Evolutionary conservation across 2,113 vertebrate genomes (phyloP).

Genomic region (Epinephelus lanceolatus): DNA sequence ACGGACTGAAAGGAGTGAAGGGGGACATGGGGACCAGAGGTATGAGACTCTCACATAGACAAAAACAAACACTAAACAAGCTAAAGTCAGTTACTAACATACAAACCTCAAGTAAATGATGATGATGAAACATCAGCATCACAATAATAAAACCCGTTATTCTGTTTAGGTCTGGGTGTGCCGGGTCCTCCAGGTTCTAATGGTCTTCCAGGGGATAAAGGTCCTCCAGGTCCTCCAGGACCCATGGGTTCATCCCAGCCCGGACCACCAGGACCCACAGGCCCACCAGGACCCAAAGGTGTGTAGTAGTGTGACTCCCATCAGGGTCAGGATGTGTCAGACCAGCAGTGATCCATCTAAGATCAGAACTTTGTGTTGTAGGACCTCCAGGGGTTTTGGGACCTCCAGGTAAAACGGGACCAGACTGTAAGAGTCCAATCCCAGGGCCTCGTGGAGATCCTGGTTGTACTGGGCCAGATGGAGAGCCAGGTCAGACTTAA

Average conservation of each 20-base stretch:
- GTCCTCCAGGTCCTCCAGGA: conserved; percentile 74
- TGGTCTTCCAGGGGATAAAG: conserved; percentile 76
- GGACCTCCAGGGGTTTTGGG: conserved; percentile 45
- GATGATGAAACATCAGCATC: neutral
- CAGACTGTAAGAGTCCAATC: conserved; percentile 43
- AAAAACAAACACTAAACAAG: neutral
- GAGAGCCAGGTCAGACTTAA: conserved; percentile 63
- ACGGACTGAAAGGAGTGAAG: conserved; percentile 91
- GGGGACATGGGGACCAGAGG: conserved; percentile 90
- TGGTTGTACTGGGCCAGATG: conserved; percentile 63
- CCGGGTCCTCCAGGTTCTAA: conserved; percentile 50
- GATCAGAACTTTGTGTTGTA: conserved; percentile 8
- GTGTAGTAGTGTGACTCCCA: neutral
- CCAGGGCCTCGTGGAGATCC: conserved; percentile 54
- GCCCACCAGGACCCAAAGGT: conserved; percentile 74
- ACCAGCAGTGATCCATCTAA: neutral
- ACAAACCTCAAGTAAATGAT: neutral
- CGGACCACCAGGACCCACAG: conserved; percentile 70
- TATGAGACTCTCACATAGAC: conserved; percentile 53
- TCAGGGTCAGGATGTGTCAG: neutral
- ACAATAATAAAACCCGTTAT: neutral
- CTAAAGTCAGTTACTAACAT: neutral
- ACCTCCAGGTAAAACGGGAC: conserved; percentile 56
- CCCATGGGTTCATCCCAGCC: conserved; percentile 44
- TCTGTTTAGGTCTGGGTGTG: conserved; percentile 66